phyloP scores from a whole-genome alignment of 2,113 vertebrate genomes.

The Heterochromis multidens region DNA sequence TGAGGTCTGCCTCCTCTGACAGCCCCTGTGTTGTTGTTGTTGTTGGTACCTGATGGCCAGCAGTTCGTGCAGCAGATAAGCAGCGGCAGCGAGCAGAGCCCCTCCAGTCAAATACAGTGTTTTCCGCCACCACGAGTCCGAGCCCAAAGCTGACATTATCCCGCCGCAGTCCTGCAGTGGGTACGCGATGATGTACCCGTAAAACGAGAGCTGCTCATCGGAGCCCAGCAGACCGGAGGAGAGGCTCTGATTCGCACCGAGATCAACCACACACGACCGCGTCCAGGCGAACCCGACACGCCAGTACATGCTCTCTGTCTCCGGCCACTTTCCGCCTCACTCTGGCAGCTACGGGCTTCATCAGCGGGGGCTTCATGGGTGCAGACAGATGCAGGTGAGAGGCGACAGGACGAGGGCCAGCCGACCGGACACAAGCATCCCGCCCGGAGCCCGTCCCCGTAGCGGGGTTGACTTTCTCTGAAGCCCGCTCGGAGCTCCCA shows the following conservation, averaged over 20 bases:
- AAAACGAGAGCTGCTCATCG: slow-evolving; percentile 87
- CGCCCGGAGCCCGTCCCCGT: slow-evolving; percentile 60
- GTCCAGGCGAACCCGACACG: slow-evolving; percentile 89
- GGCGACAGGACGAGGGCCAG: neutral
- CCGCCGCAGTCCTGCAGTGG: slow-evolving; percentile 90
- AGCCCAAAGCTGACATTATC: slow-evolving; percentile 91
- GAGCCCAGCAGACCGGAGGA: slow-evolving; percentile 83
- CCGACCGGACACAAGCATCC: slow-evolving; percentile 46
- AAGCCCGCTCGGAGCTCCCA: slow-evolving; percentile 57
- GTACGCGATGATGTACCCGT: slow-evolving; percentile 91
- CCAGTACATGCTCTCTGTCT: slow-evolving; percentile 88
- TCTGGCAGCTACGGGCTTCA: slow-evolving; percentile 67
- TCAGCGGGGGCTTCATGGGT: slow-evolving; percentile 69
- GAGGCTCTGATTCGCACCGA: slow-evolving; percentile 89
- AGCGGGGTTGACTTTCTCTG: slow-evolving; percentile 66
- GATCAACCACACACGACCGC: slow-evolving; percentile 88
- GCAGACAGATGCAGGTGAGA: slow-evolving; percentile 23
- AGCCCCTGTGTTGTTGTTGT: neutral
- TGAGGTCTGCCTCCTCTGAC: neutral
- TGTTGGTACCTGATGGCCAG: slow-evolving; percentile 89
- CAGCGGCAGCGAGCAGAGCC: slow-evolving; percentile 93
- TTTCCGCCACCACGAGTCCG: slow-evolving; percentile 97
- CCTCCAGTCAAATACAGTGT: slow-evolving; percentile 95
- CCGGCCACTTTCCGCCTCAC: slow-evolving; percentile 74
- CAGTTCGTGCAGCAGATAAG: slow-evolving; percentile 94